A percentile compares a stretch with the other conserved stretches of the same genome.
Evolutionary conservation across 2,888 invertebrate species (phyloP).

Genomic region (Xiphydria camelus): DNA sequence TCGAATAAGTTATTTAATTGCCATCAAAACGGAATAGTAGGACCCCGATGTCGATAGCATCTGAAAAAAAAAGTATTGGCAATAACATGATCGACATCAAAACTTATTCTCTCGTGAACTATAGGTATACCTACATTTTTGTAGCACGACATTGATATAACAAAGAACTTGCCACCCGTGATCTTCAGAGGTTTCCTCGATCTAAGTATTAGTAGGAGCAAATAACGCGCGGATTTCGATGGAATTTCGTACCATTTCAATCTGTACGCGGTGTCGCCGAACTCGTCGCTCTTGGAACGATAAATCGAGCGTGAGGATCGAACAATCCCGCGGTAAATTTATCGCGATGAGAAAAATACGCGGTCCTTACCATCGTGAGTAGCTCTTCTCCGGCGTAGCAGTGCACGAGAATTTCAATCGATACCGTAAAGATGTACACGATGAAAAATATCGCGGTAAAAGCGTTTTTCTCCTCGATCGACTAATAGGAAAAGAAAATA

Average conservation of each 20-base stretch:
- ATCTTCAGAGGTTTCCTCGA: conserved; percentile 17
- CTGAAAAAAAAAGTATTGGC: conserved; percentile 14
- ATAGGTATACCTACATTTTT: conserved; percentile 20
- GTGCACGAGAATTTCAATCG: conserved; percentile 22
- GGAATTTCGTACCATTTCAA: conserved; percentile 19
- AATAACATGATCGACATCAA: not conserved
- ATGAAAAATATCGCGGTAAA: conserved; percentile 15
- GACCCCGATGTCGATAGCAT: conserved; percentile 22
- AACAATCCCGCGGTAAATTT: too few relatives aligned
- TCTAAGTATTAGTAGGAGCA: conserved; percentile 23
- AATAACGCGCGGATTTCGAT: conserved; percentile 11
- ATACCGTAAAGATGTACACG: conserved; percentile 18
- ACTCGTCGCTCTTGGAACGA: conserved; percentile 21
- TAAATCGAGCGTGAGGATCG: too few relatives aligned
- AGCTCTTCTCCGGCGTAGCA: conserved; percentile 27
- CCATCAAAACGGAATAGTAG: conserved; percentile 26
- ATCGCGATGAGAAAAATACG: too few relatives aligned
- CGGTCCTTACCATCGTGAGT: conserved; percentile 17
- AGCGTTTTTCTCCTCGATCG: conserved; percentile 13
- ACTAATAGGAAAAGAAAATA: not conserved
- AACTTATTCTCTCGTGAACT: too few relatives aligned
- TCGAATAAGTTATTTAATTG: conserved; percentile 19
- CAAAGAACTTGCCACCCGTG: conserved; percentile 26
- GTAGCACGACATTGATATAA: conserved; percentile 22
- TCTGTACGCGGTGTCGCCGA: conserved; percentile 19